A percentile compares a stretch with the other conserved stretches of the same genome.
phyloP scores from a whole-genome alignment of 53 echinoderm and acorn worm species.

The Apostichopus leukothele region DNA sequence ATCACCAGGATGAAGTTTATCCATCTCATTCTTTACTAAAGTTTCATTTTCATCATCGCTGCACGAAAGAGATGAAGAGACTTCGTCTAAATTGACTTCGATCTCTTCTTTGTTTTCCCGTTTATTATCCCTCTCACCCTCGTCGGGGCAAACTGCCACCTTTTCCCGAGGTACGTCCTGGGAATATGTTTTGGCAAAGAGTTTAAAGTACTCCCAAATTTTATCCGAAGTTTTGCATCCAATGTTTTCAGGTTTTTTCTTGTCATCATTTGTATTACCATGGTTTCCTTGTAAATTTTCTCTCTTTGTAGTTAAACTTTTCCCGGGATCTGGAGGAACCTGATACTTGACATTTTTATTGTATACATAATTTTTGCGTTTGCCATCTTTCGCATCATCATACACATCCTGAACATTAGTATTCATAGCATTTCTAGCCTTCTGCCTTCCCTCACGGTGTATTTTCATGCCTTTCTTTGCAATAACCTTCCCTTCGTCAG shows the following conservation, averaged over 20 bases:
- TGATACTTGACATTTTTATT: too few species aligned
- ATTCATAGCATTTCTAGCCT: not conserved
- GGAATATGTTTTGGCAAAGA: not conserved
- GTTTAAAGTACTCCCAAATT: conserved; percentile 36
- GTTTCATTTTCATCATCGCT: not conserved
- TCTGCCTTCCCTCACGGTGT: not conserved
- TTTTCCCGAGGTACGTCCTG: not conserved
- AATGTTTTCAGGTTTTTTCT: too few species aligned
- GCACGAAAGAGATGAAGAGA: not conserved
- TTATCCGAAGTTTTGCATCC: conserved; percentile 1
- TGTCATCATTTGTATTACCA: too few species aligned
- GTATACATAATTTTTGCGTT: too few species aligned
- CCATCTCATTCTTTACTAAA: too few species aligned
- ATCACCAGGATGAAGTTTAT: too few species aligned
- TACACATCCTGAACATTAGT: too few species aligned
- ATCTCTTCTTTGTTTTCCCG: not conserved
- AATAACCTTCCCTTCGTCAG: not conserved
- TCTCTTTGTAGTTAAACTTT: too few species aligned
- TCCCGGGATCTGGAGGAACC: too few species aligned
- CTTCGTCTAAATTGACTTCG: not conserved
- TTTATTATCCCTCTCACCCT: not conserved
- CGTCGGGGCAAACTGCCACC: not conserved
- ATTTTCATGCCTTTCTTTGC: not conserved
- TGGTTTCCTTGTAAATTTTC: too few species aligned
- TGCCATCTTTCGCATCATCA: too few species aligned